phyloP scores from a whole-genome alignment of 2,797 vertebrate species.

The Rhyacichthys aspro region DNA sequence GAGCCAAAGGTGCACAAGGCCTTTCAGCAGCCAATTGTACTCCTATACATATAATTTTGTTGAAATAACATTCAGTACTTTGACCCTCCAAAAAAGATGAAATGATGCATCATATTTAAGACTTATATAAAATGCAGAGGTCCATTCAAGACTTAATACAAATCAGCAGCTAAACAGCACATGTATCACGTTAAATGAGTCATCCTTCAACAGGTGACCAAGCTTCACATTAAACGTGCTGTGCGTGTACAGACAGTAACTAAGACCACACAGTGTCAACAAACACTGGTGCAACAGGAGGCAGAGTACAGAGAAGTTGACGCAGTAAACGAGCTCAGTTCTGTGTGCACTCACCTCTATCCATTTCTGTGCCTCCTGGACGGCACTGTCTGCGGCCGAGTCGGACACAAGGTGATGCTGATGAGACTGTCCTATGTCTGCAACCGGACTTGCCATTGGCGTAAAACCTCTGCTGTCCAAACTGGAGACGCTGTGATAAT shows the following conservation, averaged over 20 bases:
- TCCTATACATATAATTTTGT: too few species aligned
- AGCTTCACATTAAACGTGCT: conserved; percentile 33
- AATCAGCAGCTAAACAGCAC: too few species aligned
- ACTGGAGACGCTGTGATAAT: conserved; percentile 1
- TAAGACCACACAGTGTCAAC: conserved; percentile 21
- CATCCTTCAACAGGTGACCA: conserved; percentile 75
- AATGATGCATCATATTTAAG: neutral
- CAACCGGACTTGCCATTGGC: conserved; percentile 89
- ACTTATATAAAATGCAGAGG: neutral
- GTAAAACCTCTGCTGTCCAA: conserved; percentile 46
- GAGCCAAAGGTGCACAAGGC: conserved; percentile 55
- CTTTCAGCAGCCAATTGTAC: conserved; percentile 23
- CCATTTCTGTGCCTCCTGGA: conserved; percentile 92
- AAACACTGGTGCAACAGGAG: conserved; percentile 22
- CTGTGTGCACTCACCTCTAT: conserved; percentile 87
- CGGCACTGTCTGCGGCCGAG: conserved; percentile 81
- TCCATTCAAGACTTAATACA: too few species aligned
- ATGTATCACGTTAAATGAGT: neutral
- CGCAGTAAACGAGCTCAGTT: neutral
- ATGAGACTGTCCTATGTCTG: conserved; percentile 81
- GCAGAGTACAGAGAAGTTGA: neutral
- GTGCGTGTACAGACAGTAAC: conserved; percentile 14
- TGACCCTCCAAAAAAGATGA: neutral
- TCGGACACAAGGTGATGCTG: conserved; percentile 74
- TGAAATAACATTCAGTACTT: too few species aligned